Base-by-base conservation (phyloP, 1,140 invertebrate genomes). In the Ceratitis capitata region DNA sequence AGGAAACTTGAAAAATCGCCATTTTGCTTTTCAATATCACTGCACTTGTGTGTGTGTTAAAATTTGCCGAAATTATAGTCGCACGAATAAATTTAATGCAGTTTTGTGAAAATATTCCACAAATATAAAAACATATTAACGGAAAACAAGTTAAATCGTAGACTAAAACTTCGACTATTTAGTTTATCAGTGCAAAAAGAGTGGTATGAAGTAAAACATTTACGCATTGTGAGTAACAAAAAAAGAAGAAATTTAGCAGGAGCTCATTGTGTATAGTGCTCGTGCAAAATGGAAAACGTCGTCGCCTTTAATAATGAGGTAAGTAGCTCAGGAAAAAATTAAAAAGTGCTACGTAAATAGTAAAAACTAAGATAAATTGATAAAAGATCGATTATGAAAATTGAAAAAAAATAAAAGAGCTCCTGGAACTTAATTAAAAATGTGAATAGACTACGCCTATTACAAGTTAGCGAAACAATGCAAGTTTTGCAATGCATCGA, bases 281-380 rank as follows among this genome's bases (percentile, higher is more conserved):
- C 82, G 23, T 56, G 88, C 87, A 89, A 86, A 85, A 91, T 91
- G 90, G 90, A 91, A 86, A 90, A 89, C 85, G 90, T 91, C 51
- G 89, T 89, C 82, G 89, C 90, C 82, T 91, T 91, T 87, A 91
- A 91, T 87, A 90, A 90, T 90, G 90, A 91, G 90, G 90, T 91
- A 90, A 91, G 89, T 51, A 26, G 47, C 26, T 3, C 47, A 53
- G n/a, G 32, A 83, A 83, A 53, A 26, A n/a, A 78, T 49, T 4
- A n/a, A 49, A 82, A 78, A 47, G 49, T 14, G 26, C 29, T 14
- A 14, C 47, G 7, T 49, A 49, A n/a, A n/a, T n/a, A n/a, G n/a
- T n/a, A n/a, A n/a, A n/a, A n/a, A n/a, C n/a, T n/a, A n/a, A n/a
- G n/a, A n/a, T n/a, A n/a, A n/a, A n/a, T n/a, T n/a, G n/a, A n/a